A percentile compares a stretch with the other conserved stretches of the same genome.
phyloP scores from a whole-genome alignment of 1,140 invertebrate genomes.

The Heliconius congener region DNA sequence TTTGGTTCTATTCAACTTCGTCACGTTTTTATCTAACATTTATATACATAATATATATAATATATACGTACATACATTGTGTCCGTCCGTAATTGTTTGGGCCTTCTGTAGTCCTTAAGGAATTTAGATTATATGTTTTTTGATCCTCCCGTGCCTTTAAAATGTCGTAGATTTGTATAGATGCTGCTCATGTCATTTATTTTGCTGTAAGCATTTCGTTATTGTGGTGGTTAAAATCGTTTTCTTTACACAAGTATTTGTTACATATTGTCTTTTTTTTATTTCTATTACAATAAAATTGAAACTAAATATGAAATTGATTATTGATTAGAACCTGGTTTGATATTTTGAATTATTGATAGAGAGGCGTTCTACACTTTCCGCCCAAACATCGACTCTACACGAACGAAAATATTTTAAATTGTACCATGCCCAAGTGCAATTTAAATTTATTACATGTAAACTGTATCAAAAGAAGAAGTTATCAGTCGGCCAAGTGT shows the following conservation, averaged over 20 bases:
- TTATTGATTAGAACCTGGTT: too few relatives aligned
- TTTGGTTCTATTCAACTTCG: constrained; percentile 39
- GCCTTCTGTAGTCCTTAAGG: constrained; percentile 3
- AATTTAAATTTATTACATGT: too few relatives aligned
- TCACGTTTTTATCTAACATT: constrained; percentile 31
- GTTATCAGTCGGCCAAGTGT: too few relatives aligned
- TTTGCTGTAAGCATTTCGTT: not conserved
- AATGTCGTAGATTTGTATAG: not conserved
- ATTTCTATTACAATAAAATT: not conserved
- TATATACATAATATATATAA: constrained; percentile 18
- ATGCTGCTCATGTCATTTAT: not conserved
- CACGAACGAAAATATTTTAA: too few relatives aligned
- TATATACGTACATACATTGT: constrained; percentile 7
- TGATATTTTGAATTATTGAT: too few relatives aligned
- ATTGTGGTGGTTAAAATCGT: not conserved
- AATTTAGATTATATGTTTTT: constrained; percentile 12
- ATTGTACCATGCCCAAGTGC: too few relatives aligned
- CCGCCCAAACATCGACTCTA: too few relatives aligned
- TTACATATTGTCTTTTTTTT: not conserved
- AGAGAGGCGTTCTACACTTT: too few relatives aligned
- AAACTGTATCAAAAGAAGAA: too few relatives aligned
- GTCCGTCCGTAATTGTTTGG: constrained; percentile 13
- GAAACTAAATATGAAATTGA: too few relatives aligned
- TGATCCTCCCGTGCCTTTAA: not conserved
- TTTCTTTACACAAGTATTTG: not conserved